These are phyloP conservation scores for Drosophila tripunctata DNA, from an alignment of 2,888 invertebrate species.

Conservation along the genomic window DNA sequence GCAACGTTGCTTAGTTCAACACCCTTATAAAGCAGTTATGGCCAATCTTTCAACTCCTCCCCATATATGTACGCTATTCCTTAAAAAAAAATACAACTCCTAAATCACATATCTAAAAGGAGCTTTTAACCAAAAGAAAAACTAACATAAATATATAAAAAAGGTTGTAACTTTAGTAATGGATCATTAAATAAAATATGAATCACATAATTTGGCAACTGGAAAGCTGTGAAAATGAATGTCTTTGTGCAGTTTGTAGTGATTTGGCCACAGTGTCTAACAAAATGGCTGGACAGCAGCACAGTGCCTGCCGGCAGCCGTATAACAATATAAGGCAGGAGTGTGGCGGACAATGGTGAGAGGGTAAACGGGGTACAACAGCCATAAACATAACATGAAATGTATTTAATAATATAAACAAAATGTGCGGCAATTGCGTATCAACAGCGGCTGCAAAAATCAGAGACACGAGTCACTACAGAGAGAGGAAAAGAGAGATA, in stretches of 20 bases:
- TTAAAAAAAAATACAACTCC: neutral
- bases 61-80: neutral
- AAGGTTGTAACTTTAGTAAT: conserved; percentile 22
- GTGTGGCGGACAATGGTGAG: neutral
- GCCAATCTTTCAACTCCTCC: neutral
- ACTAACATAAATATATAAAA: too few relatives aligned
- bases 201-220: conserved; percentile 46
- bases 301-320: conserved; percentile 39
- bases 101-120: conserved; percentile 1
- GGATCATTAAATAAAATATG: conserved; percentile 33
- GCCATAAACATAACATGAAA: conserved; percentile 67
- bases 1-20: neutral
- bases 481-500: too few relatives aligned
- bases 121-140: neutral
- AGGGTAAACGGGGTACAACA: neutral
- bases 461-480: conserved; percentile 14
- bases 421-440: conserved; percentile 78
- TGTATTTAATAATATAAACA: conserved; percentile 79
- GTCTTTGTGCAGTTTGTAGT: neutral
- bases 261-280: conserved; percentile 14
- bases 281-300: conserved; percentile 39
- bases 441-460: conserved; percentile 52
- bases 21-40: neutral
- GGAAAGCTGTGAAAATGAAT: conserved; percentile 36
- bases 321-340: conserved; percentile 19